Evolutionary conservation across 2,888 invertebrate species (phyloP).

Genomic region (Drosophila ezoana): DNA sequence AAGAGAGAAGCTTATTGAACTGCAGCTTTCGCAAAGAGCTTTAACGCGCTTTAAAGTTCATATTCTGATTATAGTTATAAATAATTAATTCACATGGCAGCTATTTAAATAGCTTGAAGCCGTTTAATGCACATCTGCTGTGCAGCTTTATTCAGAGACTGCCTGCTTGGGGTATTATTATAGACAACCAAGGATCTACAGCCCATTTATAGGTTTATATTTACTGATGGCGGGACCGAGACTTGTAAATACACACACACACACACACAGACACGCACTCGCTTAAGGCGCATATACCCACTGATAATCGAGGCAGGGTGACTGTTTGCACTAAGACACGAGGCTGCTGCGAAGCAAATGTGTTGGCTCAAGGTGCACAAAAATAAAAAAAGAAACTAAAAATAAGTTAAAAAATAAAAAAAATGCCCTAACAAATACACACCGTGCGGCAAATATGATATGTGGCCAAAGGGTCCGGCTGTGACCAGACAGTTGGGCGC

Average conservation of each 20-base stretch:
- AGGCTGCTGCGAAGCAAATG: constrained; percentile 56
- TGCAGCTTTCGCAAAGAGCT: no score
- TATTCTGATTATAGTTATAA: no score
- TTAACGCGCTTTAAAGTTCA: no score
- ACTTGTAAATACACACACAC: constrained; percentile 4
- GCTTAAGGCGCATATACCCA: constrained; percentile 30
- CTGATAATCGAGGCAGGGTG: constrained; percentile 45
- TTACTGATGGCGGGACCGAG: constrained; percentile 17
- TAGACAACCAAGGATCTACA: constrained; percentile 12
- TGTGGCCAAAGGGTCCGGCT: constrained; percentile 26
- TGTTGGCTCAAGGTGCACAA: constrained; percentile 30
- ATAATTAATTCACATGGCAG: background rate
- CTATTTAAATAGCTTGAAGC: background rate
- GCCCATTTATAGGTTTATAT: constrained; percentile 30
- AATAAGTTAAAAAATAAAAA: constrained; percentile 7
- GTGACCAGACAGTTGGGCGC: constrained; percentile 59
- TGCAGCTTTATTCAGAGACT: no score
- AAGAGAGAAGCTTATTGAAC: no score
- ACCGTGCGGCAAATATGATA: constrained; percentile 8
- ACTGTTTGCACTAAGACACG: constrained; percentile 51
- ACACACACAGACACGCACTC: background rate
- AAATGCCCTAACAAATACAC: constrained; percentile 1
- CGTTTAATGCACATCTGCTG: no score
- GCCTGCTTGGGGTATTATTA: constrained; percentile 11
- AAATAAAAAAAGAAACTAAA: constrained; percentile 1